These are phyloP conservation scores for Malurus melanocephalus DNA, from an alignment of 2,113 vertebrate genomes.

Conservation along the genomic window DNA sequence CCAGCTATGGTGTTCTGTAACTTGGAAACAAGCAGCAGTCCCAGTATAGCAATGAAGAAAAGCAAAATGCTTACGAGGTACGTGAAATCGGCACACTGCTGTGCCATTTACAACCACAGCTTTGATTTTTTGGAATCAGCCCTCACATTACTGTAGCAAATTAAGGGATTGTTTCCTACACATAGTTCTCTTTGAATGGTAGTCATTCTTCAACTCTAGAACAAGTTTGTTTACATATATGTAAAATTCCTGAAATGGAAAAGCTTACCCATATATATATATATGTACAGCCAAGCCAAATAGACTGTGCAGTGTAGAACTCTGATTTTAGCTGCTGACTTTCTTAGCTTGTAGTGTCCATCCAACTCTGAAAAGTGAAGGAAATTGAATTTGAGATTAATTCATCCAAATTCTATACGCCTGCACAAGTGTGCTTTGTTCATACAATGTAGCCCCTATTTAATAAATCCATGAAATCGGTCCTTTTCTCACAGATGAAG, in stretches of 20 bases:
- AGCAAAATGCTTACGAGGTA: background rate
- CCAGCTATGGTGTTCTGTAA: background rate
- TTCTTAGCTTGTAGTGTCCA: background rate
- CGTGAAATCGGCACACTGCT: background rate
- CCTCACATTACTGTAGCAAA: background rate
- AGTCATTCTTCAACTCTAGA: background rate
- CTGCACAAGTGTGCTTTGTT: background rate
- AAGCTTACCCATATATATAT: background rate
- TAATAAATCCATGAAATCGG: background rate
- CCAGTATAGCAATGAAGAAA: background rate
- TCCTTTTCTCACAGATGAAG: background rate
- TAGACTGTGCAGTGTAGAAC: background rate
- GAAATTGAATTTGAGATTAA: fast-evolving
- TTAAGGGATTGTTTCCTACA: background rate
- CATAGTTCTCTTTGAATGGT: background rate
- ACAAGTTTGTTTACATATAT: background rate
- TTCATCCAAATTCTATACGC: fast-evolving
- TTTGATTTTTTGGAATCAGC: background rate
- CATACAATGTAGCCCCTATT: background rate
- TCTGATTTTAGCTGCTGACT: background rate
- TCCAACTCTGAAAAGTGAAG: background rate
- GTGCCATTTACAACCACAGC: background rate
- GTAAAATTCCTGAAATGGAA: background rate
- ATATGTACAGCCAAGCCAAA: background rate
- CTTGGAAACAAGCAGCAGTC: background rate